Evolutionary conservation across 2,797 vertebrate genomes (phyloP), one percentile per base, ranked within the genome.

Genomic region (Sebastes taczanowskii): DNA sequence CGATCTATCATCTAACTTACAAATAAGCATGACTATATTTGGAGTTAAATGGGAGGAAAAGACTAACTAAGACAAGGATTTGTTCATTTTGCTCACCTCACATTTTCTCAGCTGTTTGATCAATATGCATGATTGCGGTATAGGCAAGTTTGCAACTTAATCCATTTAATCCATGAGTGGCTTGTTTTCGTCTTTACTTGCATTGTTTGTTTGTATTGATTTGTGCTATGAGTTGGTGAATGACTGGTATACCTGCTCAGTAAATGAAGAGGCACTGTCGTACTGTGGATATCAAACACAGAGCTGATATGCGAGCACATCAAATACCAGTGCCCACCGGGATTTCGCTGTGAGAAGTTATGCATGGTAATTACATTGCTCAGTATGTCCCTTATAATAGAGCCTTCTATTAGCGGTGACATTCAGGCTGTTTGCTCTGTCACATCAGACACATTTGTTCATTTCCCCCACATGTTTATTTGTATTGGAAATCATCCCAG

Each of bases 281-380:
- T 66, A 49, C 23, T 61, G 29, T 49, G 25, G 53, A 30, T 49
- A 30, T 61, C 58, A 35, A 22, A 20, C 49, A 42, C n/a, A 55
- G 18, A 83, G 55, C 27, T 49, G 38, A 63, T 68, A 65, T 59
- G 55, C 58, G n/a, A 80, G 27, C 78, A 72, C 81, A 84, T 84
- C 65, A 89, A 88, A 86, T 58, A 83, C 30, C 38, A 49, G 27
- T n/a, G 49, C 64, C 83, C 63, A 20, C 25, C 0, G 67, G 77
- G 76, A 80, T 73, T 78, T 56, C 1, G 1, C 58, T 23, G 63
- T 59, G 35, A 34, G 30, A 69, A 77, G 64, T 77, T 74, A 60
- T 81, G 69, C 65, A 86, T 72, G 25, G 71, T 88, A 92, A 91
- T 91, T 85, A 82, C 83, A 80, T 38, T 22, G 77, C 83, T 83